Evolutionary conservation across 2,888 invertebrate species (phyloP).

Genomic region (Galerucella nymphaeae): DNA sequence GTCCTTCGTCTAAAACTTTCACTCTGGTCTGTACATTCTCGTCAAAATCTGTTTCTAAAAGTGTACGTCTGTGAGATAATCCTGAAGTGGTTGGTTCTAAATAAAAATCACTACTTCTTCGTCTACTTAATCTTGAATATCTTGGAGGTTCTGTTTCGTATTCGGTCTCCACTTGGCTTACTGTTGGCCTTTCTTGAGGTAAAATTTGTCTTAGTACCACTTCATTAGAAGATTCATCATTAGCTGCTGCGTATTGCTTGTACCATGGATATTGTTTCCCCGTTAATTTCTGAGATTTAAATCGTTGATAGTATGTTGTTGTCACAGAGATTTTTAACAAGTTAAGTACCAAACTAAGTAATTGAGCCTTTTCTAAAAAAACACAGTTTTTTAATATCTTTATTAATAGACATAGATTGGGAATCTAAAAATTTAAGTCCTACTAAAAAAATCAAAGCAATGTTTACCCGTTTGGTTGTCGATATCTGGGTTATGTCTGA

Average conservation of each 20-base stretch:
- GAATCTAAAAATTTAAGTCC: too few relatives aligned
- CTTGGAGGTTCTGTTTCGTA: conserved; percentile 45
- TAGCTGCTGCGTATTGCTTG: conserved; percentile 50
- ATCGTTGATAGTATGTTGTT: conserved; percentile 79
- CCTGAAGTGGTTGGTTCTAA: conserved; percentile 51
- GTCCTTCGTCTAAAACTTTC: conserved; percentile 26
- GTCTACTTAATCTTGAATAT: conserved; percentile 42
- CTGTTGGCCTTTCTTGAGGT: conserved; percentile 32
- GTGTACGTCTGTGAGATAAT: conserved; percentile 31
- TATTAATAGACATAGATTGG: too few relatives aligned
- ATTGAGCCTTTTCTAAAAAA: conserved; percentile 73
- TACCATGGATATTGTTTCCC: conserved; percentile 82
- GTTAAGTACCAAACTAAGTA: conserved; percentile 75
- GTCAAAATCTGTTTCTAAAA: conserved; percentile 44
- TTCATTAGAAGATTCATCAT: conserved; percentile 31
- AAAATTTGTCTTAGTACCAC: conserved; percentile 37
- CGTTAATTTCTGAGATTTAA: conserved; percentile 80
- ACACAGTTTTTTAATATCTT: not conserved
- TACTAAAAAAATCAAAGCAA: too few relatives aligned
- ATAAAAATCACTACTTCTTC: conserved; percentile 60
- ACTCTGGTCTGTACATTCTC: conserved; percentile 34
- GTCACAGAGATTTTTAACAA: conserved; percentile 76
- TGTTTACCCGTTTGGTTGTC: conserved; percentile 74
- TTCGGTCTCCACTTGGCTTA: conserved; percentile 38
- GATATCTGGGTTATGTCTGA: conserved; percentile 68